A percentile compares a stretch with the other conserved stretches of the same genome.
These are phyloP conservation scores for Dynastes tityus DNA, from an alignment of 2,888 invertebrate species.

Conservation along the genomic window DNA sequence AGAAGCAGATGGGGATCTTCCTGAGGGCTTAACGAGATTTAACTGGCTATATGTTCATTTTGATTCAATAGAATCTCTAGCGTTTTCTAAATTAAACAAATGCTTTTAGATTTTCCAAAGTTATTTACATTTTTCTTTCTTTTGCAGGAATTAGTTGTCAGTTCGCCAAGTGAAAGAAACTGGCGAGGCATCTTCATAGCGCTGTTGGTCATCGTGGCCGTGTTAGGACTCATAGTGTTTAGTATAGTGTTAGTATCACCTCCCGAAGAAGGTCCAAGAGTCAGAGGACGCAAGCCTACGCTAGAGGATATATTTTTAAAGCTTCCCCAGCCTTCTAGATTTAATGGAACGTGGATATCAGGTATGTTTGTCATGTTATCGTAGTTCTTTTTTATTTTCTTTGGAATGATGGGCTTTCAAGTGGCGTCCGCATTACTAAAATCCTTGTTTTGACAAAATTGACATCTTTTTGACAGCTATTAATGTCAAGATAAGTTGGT, in stretches of 20 bases:
- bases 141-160: constrained; percentile 89
- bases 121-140: constrained; percentile 48
- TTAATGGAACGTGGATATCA: constrained; percentile 86
- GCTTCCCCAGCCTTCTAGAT: constrained; percentile 72
- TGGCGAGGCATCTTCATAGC: constrained; percentile 97
- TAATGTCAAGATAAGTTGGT: too few relatives aligned
- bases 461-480: too few relatives aligned
- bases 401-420: too few relatives aligned
- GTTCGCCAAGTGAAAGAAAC: constrained; percentile 90
- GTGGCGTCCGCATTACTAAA: too few relatives aligned
- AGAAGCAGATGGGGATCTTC: too few relatives aligned
- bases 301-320: constrained; percentile 78
- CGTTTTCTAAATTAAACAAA: too few relatives aligned
- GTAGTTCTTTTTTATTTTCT: too few relatives aligned
- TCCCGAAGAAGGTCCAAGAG: constrained; percentile 79
- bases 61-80: too few relatives aligned
- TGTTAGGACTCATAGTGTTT: constrained; percentile 90
- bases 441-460: too few relatives aligned
- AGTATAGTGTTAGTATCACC: constrained; percentile 94
- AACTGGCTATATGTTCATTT: too few relatives aligned
- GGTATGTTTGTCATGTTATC: constrained; percentile 67
- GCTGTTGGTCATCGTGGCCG: constrained; percentile 90
- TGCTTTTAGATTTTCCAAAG: too few relatives aligned
- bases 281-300: constrained; percentile 79
- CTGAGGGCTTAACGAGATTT: too few relatives aligned